Evolutionary conservation across 2,797 vertebrate genomes (phyloP), one percentile per base, ranked within the genome.

Genomic region (Dermochelys coriacea): DNA sequence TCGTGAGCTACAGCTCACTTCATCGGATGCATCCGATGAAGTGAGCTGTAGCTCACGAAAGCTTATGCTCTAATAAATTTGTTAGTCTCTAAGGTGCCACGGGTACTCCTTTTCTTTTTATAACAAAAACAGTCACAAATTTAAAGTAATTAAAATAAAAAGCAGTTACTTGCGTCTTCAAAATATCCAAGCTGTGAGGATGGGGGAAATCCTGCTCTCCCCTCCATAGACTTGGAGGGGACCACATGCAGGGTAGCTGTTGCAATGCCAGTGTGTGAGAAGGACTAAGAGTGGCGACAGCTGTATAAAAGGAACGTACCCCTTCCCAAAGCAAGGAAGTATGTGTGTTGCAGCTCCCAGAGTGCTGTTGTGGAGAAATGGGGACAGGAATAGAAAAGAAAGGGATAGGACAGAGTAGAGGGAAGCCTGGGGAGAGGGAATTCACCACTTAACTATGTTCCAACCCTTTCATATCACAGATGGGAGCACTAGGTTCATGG

Each of bases 381-480:
- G 47, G 11, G 8, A 3, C 3, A 52, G 55, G 11, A 2, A 0
- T 41, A 55, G 14, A 9, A 91, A 90, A 1, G 1, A 0, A 27
- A 83, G 45, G 15, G 85, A 25, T 47, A 75, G 71, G 23, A 41
- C 41, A 45, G 25, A 37, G n/a, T 11, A 21, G 64, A 68, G 34
- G 61, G 34, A 6, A 64, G 59, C 59, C 15, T 61, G 31, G 31
- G 19, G 19, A 37, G n/a, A 9, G 18, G 19, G 9, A 68, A 68
- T 37, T 68, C 64, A 68, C 16, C 18, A n/a, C 34, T 68, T 68
- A n/a, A 68, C 61, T 68, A n/a, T n/a, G 34, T 68, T 68, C n/a
- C n/a, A 37, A 64, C 15, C 61, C 61, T n/a, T n/a, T 19, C 61
- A n/a, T n/a, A 84, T 74, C 57, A 59, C 41, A 85, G 25, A 27